Evolutionary conservation across 2,113 vertebrate species (phyloP).

Genomic region (Lepidothrix coronata): DNA sequence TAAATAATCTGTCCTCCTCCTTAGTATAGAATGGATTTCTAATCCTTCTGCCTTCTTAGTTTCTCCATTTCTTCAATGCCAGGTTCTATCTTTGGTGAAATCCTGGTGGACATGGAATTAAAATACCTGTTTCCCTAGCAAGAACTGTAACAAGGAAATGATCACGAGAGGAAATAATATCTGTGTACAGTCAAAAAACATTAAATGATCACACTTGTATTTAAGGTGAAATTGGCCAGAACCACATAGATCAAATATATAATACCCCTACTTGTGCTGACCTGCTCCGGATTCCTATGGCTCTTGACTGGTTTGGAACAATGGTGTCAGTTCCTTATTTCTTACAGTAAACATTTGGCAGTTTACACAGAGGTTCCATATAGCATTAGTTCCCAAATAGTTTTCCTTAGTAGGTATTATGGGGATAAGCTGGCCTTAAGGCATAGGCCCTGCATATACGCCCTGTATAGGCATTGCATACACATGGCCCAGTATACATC

Average conservation of each 20-base stretch:
- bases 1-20: neutral
- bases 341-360: neutral
- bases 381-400: neutral
- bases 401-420: neutral
- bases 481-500: rapidly evolving
- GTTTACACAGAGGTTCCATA: neutral
- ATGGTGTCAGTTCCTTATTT: neutral
- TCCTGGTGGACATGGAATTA: neutral
- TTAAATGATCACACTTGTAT: neutral
- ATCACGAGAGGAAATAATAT: neutral
- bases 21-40: neutral
- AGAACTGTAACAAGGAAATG: neutral
- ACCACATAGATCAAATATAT: neutral
- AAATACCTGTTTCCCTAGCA: neutral
- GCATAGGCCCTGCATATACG: no score
- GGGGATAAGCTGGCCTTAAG: neutral
- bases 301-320: neutral
- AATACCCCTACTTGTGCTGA: neutral
- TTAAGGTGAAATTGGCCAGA: neutral
- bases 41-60: neutral
- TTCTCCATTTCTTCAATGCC: neutral
- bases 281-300: neutral
- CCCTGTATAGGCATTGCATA: neutral
- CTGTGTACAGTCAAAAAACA: rapidly evolving
- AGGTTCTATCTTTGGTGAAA: neutral